phyloP scores from a whole-genome alignment of 2,113 vertebrate species.

The Nesogale talazaci region DNA sequence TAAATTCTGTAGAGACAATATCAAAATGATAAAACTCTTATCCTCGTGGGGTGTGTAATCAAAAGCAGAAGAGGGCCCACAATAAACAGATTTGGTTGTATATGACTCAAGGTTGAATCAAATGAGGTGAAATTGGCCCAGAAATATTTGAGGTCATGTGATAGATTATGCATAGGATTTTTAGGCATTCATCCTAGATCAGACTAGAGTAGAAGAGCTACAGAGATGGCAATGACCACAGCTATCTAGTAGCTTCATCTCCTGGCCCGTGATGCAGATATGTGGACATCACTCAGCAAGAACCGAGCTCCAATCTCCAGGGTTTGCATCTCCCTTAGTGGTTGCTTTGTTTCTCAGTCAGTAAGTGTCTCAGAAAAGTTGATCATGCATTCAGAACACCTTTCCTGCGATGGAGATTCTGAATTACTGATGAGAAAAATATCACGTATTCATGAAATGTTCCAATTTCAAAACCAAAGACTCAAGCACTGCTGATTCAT shows the following conservation, averaged over 20 bases:
- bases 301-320: background rate
- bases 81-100: background rate
- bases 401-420: constrained; percentile 60
- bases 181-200: background rate
- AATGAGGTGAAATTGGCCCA: background rate
- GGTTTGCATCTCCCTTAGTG: background rate
- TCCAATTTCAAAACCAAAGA: constrained; percentile 39
- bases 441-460: constrained; percentile 22
- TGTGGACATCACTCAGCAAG: background rate
- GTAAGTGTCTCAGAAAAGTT: background rate
- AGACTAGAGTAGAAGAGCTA: background rate
- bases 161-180: background rate
- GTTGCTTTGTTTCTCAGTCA: background rate
- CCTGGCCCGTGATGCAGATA: rapidly evolving
- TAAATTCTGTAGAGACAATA: background rate
- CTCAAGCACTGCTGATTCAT: background rate
- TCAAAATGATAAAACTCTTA: background rate
- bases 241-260: background rate
- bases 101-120: background rate
- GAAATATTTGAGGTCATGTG: background rate
- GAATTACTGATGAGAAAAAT: constrained; percentile 58
- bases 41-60: background rate
- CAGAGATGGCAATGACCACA: rapidly evolving
- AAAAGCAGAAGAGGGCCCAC: background rate
- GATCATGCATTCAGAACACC: constrained; percentile 54